Percentiles rank a stretch among this genome's conserved stretches.
These are phyloP conservation scores for Tylochromis polylepis DNA, from an alignment of 2,113 vertebrate genomes.

Conservation along the genomic window DNA sequence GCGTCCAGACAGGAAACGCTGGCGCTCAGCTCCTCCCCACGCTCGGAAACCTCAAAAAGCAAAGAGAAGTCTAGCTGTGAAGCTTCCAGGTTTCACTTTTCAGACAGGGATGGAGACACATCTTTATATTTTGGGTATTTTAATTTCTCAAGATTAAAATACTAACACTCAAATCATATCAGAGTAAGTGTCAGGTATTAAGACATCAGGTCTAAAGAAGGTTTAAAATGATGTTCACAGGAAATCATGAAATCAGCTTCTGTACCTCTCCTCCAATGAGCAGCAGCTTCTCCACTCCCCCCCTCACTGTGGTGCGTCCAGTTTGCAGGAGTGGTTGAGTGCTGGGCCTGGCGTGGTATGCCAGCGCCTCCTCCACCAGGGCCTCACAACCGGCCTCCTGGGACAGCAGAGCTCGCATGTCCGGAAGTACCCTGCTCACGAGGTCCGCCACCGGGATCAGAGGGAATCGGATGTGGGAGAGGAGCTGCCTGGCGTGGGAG, in stretches of 20 bases:
- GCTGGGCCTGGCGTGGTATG: slow-evolving; percentile 79
- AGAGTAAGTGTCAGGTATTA: neutral
- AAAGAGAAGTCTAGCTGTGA: neutral
- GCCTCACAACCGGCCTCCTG: slow-evolving; percentile 78
- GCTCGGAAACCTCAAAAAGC: slow-evolving; percentile 76
- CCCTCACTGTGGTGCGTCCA: slow-evolving; percentile 74
- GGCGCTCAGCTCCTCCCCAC: slow-evolving; percentile 87
- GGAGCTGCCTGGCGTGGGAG: slow-evolving; percentile 75
- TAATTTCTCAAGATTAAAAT: neutral
- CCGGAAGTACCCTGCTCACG: slow-evolving; percentile 78
- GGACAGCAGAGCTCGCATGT: slow-evolving; percentile 79
- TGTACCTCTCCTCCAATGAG: slow-evolving; percentile 86
- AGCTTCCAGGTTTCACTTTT: neutral
- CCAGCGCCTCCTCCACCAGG: slow-evolving; percentile 84
- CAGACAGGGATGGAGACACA: neutral
- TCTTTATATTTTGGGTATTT: neutral
- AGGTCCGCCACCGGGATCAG: slow-evolving; percentile 84
- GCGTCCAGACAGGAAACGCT: slow-evolving; percentile 85
- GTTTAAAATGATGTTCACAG: neutral
- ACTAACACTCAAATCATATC: neutral
- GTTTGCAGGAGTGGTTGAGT: slow-evolving; percentile 88
- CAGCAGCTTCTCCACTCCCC: slow-evolving; percentile 78
- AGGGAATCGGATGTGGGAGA: slow-evolving; percentile 85
- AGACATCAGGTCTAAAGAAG: neutral
- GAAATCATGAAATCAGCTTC: neutral